Evolutionary conservation across 2,797 vertebrate species (phyloP), one percentile per base, ranked within the genome.

Genomic region (Leucoraja ocellata): DNA sequence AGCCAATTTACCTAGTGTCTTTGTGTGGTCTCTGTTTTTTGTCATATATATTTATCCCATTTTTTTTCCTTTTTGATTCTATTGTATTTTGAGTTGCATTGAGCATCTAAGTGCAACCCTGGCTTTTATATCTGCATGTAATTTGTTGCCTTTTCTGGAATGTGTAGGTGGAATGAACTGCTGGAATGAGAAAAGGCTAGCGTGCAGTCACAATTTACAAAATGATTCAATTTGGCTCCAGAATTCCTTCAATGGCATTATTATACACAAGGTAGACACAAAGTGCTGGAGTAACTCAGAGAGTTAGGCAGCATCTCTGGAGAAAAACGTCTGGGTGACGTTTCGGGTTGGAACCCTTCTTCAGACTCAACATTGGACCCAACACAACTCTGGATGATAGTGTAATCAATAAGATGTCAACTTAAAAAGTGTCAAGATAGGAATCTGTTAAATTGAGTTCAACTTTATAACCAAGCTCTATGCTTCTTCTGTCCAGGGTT

Each of bases 381-480:
- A 46, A 46, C 46, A 46, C 46, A 46, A 46, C 46, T 63, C 46
- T 63, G 13, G 28, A 86, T 86, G 46, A 86, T 86, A 86, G 10
- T 86, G 25, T 32, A 65, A 65, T 84, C 28, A 88, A 65, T 88
- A 32, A 88, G 61, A 32, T 88, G 78, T 32, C 84, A 88, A 65
- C 28, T 88, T 28, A 65, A 86, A n/a, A n/a, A 86, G 84, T 65
- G 16, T 65, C 61, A 32, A 63, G 21, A 36, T 16, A 63, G 63
- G n/a, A 88, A 65, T 88, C 36, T n/a, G 63, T 88, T 65, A 88
- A 88, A 63, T 32, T 88, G 63, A 88, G 13, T 63, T 88, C 65
- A 88, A 61, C 28, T 63, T 88, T 88, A 88, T 63, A 32, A 88
- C 32, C 84, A 88, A 65, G 84, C 32, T 88, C 28, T 88, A 61